Evolutionary conservation across 2,888 invertebrate genomes (phyloP).

Genomic region (Cosmopolites sordidus): DNA sequence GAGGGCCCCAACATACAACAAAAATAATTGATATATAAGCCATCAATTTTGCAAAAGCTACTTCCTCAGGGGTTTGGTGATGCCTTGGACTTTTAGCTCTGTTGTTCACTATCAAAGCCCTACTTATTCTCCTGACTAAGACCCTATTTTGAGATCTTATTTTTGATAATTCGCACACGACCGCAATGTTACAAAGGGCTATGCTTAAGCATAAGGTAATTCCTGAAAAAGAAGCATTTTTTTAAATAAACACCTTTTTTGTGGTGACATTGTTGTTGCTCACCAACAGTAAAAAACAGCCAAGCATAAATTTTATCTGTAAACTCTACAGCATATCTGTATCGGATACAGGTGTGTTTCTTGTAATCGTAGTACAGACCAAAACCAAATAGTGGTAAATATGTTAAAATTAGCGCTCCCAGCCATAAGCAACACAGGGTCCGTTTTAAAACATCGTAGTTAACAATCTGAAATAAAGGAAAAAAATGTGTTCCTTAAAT

Average conservation of each 20-base stretch:
- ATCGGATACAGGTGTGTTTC: conserved; percentile 58
- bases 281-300: conserved; percentile 73
- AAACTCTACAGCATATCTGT: conserved; percentile 62
- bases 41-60: conserved; percentile 82
- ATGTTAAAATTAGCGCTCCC: conserved; percentile 66
- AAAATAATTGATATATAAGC: conserved; percentile 76
- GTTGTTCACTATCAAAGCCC: conserved; percentile 42
- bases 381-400: conserved; percentile 70
- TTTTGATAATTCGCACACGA: conserved; percentile 68
- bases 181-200: conserved; percentile 78
- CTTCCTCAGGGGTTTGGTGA: conserved; percentile 70
- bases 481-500: conserved; percentile 4
- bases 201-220: conserved; percentile 68
- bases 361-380: conserved; percentile 64
- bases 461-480: conserved; percentile 65
- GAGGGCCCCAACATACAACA: conserved; percentile 82
- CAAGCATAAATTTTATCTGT: conserved; percentile 71
- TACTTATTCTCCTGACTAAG: conserved; percentile 47
- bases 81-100: conserved; percentile 41
- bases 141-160: conserved; percentile 49
- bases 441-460: conserved; percentile 69
- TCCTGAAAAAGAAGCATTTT: conserved; percentile 50
- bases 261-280: conserved; percentile 37
- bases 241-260: not conserved
- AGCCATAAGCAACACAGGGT: conserved; percentile 67